These are phyloP conservation scores for Tetranychus cinnabarinus DNA, from an alignment of 1,140 invertebrate genomes.

Conservation along the genomic window DNA sequence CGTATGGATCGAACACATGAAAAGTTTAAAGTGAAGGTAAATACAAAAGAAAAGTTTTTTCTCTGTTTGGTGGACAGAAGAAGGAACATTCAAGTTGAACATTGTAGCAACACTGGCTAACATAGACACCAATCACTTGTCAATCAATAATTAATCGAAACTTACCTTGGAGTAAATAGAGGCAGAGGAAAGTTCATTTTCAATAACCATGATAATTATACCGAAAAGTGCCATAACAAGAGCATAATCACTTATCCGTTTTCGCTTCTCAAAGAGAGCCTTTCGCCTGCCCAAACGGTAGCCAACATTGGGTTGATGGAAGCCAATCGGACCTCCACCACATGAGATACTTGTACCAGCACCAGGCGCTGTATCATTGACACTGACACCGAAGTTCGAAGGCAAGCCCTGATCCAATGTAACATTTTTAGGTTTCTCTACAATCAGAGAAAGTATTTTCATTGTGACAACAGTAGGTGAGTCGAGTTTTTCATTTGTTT, in stretches of 20 bases:
- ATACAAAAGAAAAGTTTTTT: no score
- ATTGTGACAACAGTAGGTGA: no score
- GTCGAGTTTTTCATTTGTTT: no score
- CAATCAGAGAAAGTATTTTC: no score
- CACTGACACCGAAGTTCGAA: conserved; percentile 30
- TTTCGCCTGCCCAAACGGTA: conserved; percentile 84
- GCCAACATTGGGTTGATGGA: conserved; percentile 87
- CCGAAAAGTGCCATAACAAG: conserved; percentile 96
- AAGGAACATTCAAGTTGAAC: no score
- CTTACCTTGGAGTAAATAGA: conserved; percentile 75
- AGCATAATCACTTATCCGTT: conserved; percentile 91
- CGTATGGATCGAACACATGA: no score
- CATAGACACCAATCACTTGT: no score
- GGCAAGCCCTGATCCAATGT: background rate
- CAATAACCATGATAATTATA: conserved; percentile 93
- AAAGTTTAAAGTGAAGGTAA: no score
- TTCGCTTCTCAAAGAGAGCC: conserved; percentile 87
- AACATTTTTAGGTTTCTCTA: no score
- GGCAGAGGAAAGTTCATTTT: conserved; percentile 90
- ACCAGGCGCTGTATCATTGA: conserved; percentile 10
- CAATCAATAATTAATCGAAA: background rate
- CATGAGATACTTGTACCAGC: background rate
- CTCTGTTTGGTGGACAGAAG: no score
- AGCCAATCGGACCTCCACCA: conserved; percentile 20
- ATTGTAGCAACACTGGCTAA: no score